Conservation (phyloP, 2,888 invertebrate genomes). For the Andrena flavipes region DNA sequence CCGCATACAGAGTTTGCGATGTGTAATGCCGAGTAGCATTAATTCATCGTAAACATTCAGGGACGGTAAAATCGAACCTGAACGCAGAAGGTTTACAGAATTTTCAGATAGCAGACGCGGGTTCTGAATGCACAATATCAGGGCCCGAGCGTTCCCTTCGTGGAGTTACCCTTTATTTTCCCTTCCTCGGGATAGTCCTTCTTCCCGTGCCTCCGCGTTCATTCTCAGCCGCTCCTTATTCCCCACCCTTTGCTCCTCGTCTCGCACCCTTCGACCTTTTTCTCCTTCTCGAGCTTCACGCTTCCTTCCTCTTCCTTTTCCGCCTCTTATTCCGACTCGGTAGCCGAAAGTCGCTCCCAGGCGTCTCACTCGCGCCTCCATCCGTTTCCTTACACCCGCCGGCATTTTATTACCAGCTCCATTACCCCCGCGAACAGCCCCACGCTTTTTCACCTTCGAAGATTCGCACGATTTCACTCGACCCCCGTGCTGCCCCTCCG, state of each 20-base stretch:
- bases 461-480: slow-evolving; percentile 49
- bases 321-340: slow-evolving; percentile 25
- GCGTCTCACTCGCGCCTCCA: slow-evolving; percentile 51
- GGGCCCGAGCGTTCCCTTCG: background rate
- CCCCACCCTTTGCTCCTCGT: background rate
- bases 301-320: slow-evolving; percentile 37
- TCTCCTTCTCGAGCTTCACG: slow-evolving; percentile 20
- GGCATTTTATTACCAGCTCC: slow-evolving; percentile 75
- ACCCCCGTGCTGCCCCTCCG: slow-evolving; percentile 29
- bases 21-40: no score
- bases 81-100: background rate
- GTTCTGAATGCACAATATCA: background rate
- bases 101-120: background rate
- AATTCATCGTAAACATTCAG: no score
- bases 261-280: slow-evolving; percentile 16
- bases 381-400: slow-evolving; percentile 51
- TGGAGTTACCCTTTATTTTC: slow-evolving; percentile 19
- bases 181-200: slow-evolving; percentile 6
- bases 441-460: slow-evolving; percentile 43
- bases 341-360: slow-evolving; percentile 60
- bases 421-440: slow-evolving; percentile 67
- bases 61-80: no score
- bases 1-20: no score
- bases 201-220: slow-evolving; percentile 16
- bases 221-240: slow-evolving; percentile 19